Evolutionary conservation across 2,797 vertebrate species (phyloP).

Genomic region (Takifugu rubripes): DNA sequence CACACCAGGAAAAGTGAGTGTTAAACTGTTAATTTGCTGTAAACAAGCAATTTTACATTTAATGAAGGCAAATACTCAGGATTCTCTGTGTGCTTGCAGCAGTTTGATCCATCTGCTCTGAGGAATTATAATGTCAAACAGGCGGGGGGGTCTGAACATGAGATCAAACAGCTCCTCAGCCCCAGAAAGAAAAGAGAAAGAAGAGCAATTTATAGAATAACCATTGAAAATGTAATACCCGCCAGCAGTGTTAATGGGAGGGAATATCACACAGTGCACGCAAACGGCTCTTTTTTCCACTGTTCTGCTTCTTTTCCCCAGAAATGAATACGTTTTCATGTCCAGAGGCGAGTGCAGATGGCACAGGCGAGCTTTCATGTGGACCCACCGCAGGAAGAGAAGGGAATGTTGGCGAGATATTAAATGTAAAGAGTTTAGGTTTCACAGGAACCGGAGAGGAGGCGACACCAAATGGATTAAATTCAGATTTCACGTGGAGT

Average conservation of each 20-base stretch:
- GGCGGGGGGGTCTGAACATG: neutral
- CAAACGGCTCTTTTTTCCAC: slow-evolving; percentile 16
- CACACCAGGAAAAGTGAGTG: neutral
- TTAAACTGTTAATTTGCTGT: neutral
- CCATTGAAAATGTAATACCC: slow-evolving; percentile 35
- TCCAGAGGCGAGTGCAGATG: slow-evolving; percentile 35
- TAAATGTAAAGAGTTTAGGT: too few species aligned
- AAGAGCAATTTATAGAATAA: slow-evolving; percentile 29
- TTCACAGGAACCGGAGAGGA: too few species aligned
- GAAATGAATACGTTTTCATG: slow-evolving; percentile 28
- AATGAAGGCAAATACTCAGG: neutral
- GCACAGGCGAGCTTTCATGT: slow-evolving; percentile 28
- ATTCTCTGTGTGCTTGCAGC: slow-evolving; percentile 1
- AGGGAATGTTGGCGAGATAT: neutral
- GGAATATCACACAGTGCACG: slow-evolving; percentile 21
- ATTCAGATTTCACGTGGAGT: too few species aligned
- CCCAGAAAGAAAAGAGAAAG: slow-evolving; percentile 28
- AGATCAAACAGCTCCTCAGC: slow-evolving; percentile 39
- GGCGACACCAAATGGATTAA: too few species aligned
- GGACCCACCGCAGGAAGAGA: slow-evolving; percentile 2
- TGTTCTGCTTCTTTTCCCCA: slow-evolving; percentile 19
- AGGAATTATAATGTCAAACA: slow-evolving; percentile 26
- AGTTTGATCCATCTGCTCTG: slow-evolving; percentile 3
- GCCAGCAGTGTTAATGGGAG: slow-evolving; percentile 20
- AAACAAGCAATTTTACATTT: slow-evolving; percentile 3